phyloP scores from a whole-genome alignment of 1,140 invertebrate species.

The Onthophagus taurus region DNA sequence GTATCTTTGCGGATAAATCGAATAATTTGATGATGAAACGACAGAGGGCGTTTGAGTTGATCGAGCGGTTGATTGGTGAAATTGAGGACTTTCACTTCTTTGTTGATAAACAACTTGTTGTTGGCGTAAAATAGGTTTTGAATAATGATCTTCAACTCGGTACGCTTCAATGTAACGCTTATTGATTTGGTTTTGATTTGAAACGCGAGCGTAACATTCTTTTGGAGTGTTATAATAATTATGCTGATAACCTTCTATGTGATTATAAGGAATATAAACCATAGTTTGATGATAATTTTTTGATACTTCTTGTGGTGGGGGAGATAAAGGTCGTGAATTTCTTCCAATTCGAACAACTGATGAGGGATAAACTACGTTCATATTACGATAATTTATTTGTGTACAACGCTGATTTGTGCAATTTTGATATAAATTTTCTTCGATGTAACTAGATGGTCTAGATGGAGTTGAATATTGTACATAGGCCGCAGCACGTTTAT shows the following conservation, averaged over 20 bases:
- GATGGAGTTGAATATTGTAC: constrained; percentile 38
- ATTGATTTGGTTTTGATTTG: constrained; percentile 36
- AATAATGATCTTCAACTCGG: constrained; percentile 21
- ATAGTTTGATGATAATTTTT: constrained; percentile 58
- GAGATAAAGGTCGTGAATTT: constrained; percentile 50
- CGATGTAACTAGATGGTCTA: constrained; percentile 22
- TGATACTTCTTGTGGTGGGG: constrained; percentile 46
- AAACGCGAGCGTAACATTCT: constrained; percentile 22
- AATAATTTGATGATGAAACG: constrained; percentile 23
- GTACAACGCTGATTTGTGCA: constrained; percentile 43
- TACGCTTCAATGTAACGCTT: constrained; percentile 31
- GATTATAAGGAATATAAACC: constrained; percentile 66
- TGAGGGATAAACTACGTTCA: constrained; percentile 26
- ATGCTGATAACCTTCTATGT: constrained; percentile 31
- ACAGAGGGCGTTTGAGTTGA: constrained; percentile 38
- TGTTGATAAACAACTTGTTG: constrained; percentile 29
- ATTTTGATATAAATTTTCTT: constrained; percentile 44
- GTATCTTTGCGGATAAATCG: constrained; percentile 27
- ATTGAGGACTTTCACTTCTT: constrained; percentile 34
- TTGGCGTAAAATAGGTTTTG: constrained; percentile 9
- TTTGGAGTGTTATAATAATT: constrained; percentile 36
- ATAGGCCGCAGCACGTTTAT: constrained; percentile 28
- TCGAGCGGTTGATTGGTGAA: constrained; percentile 35
- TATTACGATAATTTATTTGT: constrained; percentile 32
- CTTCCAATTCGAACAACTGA: constrained; percentile 30